Evolutionary conservation across 2,888 invertebrate species (phyloP), one percentile per base, ranked within the genome.

Genomic region (Syrista parreyssii): DNA sequence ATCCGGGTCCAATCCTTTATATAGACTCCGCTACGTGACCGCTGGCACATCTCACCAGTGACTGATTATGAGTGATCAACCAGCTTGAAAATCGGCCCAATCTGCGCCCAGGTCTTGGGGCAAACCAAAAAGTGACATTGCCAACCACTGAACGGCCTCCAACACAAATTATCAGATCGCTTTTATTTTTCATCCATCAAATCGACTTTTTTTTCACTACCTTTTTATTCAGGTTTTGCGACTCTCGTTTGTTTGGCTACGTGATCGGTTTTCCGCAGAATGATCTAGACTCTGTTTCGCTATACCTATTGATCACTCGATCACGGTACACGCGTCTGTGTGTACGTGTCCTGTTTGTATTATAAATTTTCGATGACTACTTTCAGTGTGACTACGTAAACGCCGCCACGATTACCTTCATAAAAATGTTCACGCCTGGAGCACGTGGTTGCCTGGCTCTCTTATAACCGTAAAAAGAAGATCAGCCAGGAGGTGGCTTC

Each of bases 1-100:
- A 74, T 40, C 36, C 36, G 6, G 23, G n/a, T 35, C n/a, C 74
- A 30, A 40, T 33, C 74, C 74, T 74, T 74, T 74, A 74, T 74
- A 74, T 74, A 71, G 71, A 74, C 74, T 74, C 74, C 30, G 35
- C 74, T 74, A 74, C 74, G 74, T 74, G 74, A 74, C 74, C 23
- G 35, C n/a, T n/a, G 35, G 74, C 74, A 74, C 74, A 74, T 74
- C 74, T 33, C n/a, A 74, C 30, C 74, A 33, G 35, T 23, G 11
- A 74, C 23, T 74, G 34, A 74, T 33, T 33, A 15, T 15, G 30
- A 40, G 74, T 33, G 74, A 33, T 33, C 71, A 33, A 30, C 33
- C 71, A 23, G 33, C 71, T 71, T 23, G 55, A 55, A 23, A 55
- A 55, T 23, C 55, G 55, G 23, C 23, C 23, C 55, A 23, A 55